Evolutionary conservation across 2,113 vertebrate genomes (phyloP), one percentile per base, ranked within the genome.

Genomic region (Barbus barbus): DNA sequence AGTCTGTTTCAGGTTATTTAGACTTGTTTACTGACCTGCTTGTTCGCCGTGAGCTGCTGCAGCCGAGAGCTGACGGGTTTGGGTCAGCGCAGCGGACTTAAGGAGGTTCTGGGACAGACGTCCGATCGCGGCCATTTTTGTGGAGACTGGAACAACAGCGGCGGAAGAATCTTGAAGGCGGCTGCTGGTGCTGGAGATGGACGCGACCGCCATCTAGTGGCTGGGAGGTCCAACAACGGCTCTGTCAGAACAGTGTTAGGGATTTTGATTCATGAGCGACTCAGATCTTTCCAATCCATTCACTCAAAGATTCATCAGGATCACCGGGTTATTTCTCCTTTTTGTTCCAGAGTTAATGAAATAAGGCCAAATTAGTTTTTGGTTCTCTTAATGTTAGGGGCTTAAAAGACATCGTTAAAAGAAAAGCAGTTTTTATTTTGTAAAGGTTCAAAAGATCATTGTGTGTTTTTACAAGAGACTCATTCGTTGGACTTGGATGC

Each of bases 71-170:
- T 92, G 92, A 4, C 94, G 91, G 38, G 61, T 86, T 61, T 93
- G 94, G 60, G 78, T 74, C 84, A 87, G 7, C 38, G 84, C 60
- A 63, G 90, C 90, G 8, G 83, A 84, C 85, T 92, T 85, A 6
- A 91, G 74, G 74, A 94, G 46, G 0, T 51, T n/a, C 14, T 83
- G 84, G n/a, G 90, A 90, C 7, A 93, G 2, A 0, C 91, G 87
- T 87, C 92, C 89, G 28, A 93, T 0, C 20, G 90, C 85, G 84
- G 93, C 93, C 94, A 95, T 94, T 61, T 94, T 93, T 26, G n/a
- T 82, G 88, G 31, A 51, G 26, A 20, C 61, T 71, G 20, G 9
- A 18, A 16, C 1, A 9, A 11, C 18, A 12, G 41, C 31, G 31
- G 2, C 85, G 85, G 85, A 86, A 82, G 74, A 60, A 20, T 28